Percentiles rank a stretch among this genome's conserved stretches.
phyloP scores from a whole-genome alignment of 2,113 vertebrate species.

The Psilopogon haemacephalus region DNA sequence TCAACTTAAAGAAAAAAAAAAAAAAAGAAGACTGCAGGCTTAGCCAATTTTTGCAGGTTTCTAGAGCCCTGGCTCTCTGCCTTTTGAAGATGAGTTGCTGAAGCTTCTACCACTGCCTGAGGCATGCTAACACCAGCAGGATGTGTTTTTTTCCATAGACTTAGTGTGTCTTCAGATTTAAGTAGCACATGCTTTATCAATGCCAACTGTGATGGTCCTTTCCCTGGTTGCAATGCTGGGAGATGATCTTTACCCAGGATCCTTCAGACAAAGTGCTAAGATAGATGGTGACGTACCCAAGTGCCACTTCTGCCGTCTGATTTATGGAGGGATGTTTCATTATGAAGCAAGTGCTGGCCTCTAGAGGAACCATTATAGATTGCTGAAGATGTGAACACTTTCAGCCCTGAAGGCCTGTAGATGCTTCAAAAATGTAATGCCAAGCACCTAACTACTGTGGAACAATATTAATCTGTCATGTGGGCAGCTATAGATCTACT shows the following conservation, averaged over 20 bases:
- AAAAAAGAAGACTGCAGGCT: conserved; percentile 79
- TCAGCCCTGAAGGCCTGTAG: conserved; percentile 80
- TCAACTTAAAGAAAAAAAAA: conserved; percentile 68
- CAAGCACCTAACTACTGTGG: conserved; percentile 83
- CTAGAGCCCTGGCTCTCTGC: conserved; percentile 81
- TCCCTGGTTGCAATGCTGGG: conserved; percentile 54
- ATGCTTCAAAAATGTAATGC: conserved; percentile 81
- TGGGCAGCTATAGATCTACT: conserved; percentile 81
- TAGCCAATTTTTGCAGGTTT: conserved; percentile 87
- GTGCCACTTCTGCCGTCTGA: conserved; percentile 85
- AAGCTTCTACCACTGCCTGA: conserved; percentile 80
- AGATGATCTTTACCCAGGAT: conserved; percentile 72
- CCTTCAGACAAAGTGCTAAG: conserved; percentile 75
- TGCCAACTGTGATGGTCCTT: conserved; percentile 74
- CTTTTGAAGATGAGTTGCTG: conserved; percentile 89
- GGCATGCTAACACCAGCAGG: conserved; percentile 80
- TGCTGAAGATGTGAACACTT: conserved; percentile 79
- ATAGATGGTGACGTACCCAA: conserved; percentile 79
- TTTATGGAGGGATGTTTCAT: conserved; percentile 89
- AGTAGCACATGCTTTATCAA: conserved; percentile 76
- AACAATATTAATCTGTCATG: conserved; percentile 88
- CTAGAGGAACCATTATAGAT: conserved; percentile 80
- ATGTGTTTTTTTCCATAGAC: conserved; percentile 65
- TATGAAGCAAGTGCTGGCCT: conserved; percentile 78
- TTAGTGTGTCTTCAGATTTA: conserved; percentile 77